Evolutionary conservation across 2,888 invertebrate genomes (phyloP), one percentile per base, ranked within the genome.

Genomic region (Ditylenchus weischeri): DNA sequence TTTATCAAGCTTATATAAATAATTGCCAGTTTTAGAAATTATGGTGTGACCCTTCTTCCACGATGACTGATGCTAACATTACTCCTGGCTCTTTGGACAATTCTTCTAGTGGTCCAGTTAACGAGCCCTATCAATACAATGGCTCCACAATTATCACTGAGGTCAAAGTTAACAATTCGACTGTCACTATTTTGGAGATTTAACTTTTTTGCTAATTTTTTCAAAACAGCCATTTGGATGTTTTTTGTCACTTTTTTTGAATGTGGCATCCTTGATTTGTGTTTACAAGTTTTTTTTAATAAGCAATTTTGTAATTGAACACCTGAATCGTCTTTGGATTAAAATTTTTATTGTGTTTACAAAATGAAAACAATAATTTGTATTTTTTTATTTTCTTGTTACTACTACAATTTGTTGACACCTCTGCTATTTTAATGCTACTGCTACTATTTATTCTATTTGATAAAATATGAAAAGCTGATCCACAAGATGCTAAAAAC

Each of bases 61-160:
- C 29, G 29, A 29, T 29, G 29, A 43, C 36, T n/a, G 64, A 71
- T 38, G 15, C 58, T n/a, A 58, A 21, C 11, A 54, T 36, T 15
- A 5, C 64, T 19, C 21, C 36, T 29, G 49, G 47, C 43, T 38
- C 64, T 38, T 38, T 36, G 19, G 23, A 49, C 19, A n/a, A 65
- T 21, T 21, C 43, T 35, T 23, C 38, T 21, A 21, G 36, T 35
- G 48, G 23, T 29, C 8, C 66, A 10, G 23, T 19, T 19, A 61
- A 60, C 19, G 69, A 70, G 43, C 48, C 59, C n/a, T 71, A 70
- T 47, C 65, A 66, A 58, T 70, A 70, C 49, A 71, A 65, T 23
- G 50, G 61, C 63, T 50, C 57, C 35, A 43, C 48, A 38, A 69
- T 57, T 11, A 62, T 70, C 15, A 70, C 70, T 43, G 64, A 63